phyloP scores from a whole-genome alignment of 2,113 vertebrate genomes.

The Gambusia holbrooki region DNA sequence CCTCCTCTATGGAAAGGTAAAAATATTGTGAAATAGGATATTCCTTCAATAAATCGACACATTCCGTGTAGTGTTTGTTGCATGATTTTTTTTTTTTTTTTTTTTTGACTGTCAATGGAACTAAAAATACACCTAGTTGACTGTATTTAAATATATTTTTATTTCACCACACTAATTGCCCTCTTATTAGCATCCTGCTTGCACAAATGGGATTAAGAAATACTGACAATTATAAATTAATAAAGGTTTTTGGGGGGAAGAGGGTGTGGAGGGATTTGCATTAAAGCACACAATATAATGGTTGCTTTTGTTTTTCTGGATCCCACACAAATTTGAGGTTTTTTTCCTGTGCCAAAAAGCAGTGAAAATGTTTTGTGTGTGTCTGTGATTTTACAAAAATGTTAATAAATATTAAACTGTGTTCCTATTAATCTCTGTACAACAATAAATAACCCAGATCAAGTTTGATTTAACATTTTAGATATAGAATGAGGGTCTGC shows the following conservation, averaged over 20 bases:
- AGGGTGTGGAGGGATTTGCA: background rate
- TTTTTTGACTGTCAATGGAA: background rate
- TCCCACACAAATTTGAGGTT: background rate
- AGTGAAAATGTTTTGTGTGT: background rate
- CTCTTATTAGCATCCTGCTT: background rate
- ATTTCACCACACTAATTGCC: background rate
- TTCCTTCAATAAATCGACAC: too few relatives aligned
- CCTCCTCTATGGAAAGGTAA: too few relatives aligned
- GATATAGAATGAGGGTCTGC: too few relatives aligned
- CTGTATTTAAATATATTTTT: too few relatives aligned
- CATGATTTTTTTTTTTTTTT: background rate
- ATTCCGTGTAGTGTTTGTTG: too few relatives aligned
- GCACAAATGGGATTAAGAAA: background rate
- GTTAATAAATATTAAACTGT: too few relatives aligned
- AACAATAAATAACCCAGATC: too few relatives aligned
- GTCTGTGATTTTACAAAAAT: background rate
- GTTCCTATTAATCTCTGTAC: too few relatives aligned
- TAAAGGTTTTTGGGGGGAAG: background rate
- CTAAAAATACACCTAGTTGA: background rate
- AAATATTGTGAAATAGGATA: background rate
- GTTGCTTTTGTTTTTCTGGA: background rate
- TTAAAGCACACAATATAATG: background rate
- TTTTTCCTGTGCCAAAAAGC: background rate
- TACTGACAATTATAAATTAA: background rate
- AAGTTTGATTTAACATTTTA: too few relatives aligned